Percentiles rank a stretch among this genome's conserved stretches.
phyloP scores from a whole-genome alignment of 2,113 vertebrate genomes.

The Semnornis frantzii region DNA sequence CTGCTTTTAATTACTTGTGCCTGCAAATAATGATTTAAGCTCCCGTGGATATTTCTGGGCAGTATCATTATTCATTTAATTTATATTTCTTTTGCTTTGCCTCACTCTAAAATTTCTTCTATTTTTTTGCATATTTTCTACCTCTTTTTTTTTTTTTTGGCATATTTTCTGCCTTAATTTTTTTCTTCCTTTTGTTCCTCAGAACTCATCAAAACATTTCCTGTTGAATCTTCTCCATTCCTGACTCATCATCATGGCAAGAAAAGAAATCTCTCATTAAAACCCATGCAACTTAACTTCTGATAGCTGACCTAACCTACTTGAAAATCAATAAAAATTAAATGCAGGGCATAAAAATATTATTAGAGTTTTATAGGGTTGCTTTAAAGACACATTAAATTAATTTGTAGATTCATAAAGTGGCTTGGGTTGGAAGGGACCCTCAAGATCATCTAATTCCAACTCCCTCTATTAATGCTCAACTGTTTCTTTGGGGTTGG shows the following conservation, averaged over 20 bases:
- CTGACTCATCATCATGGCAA: accelerated
- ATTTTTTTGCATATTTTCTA: neutral
- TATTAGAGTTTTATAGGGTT: slow-evolving; percentile 31
- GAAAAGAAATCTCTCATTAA: slow-evolving; percentile 8
- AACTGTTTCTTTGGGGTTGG: neutral
- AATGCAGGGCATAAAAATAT: slow-evolving; percentile 51
- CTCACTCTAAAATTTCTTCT: neutral
- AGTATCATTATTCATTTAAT: neutral
- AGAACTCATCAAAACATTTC: neutral
- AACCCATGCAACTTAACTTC: neutral
- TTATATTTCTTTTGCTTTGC: neutral
- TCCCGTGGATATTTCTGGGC: neutral
- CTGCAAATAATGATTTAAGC: neutral
- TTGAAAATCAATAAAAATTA: slow-evolving; percentile 61
- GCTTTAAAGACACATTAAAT: slow-evolving; percentile 34
- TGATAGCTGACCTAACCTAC: neutral
- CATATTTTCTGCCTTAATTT: neutral
- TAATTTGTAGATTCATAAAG: too few species aligned
- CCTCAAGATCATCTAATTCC: too few species aligned
- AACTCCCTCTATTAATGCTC: neutral
- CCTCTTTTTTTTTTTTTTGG: neutral
- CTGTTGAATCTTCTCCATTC: neutral
- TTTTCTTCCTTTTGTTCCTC: neutral
- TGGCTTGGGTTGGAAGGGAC: too few species aligned
- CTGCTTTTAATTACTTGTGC: neutral